Evolutionary conservation across 2,888 invertebrate species (phyloP).

Genomic region (Platycheirus rosarum): DNA sequence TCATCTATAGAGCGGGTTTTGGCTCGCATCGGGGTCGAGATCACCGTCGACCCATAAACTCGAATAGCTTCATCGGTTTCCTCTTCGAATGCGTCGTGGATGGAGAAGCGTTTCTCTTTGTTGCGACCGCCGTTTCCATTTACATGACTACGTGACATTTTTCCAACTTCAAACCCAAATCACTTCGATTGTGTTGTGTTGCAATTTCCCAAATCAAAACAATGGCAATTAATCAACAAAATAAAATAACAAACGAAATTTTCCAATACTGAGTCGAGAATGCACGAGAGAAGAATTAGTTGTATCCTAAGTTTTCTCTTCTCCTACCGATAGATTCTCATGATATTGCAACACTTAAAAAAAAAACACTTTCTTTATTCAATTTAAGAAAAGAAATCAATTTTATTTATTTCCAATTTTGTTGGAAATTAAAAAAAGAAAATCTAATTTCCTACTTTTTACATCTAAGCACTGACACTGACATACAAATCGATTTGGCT

Average conservation of each 20-base stretch:
- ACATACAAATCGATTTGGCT: conserved; percentile 36
- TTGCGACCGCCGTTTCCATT: conserved; percentile 63
- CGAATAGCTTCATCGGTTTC: conserved; percentile 92
- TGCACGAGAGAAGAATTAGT: not conserved
- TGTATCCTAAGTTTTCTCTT: conserved; percentile 9
- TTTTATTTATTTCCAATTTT: conserved; percentile 26
- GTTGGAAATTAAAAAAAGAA: conserved; percentile 1
- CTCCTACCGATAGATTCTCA: conserved; percentile 45
- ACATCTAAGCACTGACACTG: conserved; percentile 13
- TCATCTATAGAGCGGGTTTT: conserved; percentile 84
- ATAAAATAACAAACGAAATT: no score
- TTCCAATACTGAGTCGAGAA: not conserved
- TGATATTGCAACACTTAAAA: conserved; percentile 22
- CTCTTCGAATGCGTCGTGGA: conserved; percentile 93
- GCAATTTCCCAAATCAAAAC: no score
- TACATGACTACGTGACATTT: conserved; percentile 68
- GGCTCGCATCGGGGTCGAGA: conserved; percentile 87
- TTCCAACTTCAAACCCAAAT: no score
- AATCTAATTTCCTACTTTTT: conserved; percentile 5
- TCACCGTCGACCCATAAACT: conserved; percentile 90
- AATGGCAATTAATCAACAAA: no score
- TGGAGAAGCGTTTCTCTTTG: conserved; percentile 88
- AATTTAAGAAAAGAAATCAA: conserved; percentile 2
- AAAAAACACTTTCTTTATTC: not conserved
- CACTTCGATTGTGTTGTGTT: no score